These are phyloP conservation scores for Calliopsis andreniformis DNA, from an alignment of 1,140 invertebrate species.

Conservation along the genomic window DNA sequence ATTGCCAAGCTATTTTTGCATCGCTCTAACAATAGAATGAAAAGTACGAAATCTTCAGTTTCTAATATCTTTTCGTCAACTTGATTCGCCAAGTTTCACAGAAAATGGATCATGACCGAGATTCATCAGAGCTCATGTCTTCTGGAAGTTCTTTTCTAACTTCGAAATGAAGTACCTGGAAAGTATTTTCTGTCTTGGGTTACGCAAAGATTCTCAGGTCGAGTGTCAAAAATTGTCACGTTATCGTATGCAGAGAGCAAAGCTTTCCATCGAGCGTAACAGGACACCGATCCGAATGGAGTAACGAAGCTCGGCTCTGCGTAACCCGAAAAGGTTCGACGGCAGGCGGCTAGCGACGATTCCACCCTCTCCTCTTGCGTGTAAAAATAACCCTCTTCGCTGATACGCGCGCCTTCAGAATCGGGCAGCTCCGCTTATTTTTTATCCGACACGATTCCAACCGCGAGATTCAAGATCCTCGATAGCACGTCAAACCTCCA, in stretches of 20 bases:
- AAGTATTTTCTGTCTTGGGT: neutral
- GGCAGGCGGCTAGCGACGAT: slow-evolving; percentile 46
- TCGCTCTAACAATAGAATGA: too few relatives aligned
- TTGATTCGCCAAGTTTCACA: neutral
- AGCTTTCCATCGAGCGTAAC: slow-evolving; percentile 68
- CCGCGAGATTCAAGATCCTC: too few relatives aligned
- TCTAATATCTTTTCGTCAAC: neutral
- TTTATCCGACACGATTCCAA: slow-evolving; percentile 16
- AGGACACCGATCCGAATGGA: slow-evolving; percentile 69
- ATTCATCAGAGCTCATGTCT: too few relatives aligned
- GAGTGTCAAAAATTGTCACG: neutral
- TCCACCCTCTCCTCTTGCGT: slow-evolving; percentile 58
- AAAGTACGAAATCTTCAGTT: neutral
- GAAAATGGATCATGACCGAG: too few relatives aligned
- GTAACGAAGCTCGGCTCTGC: slow-evolving; percentile 63
- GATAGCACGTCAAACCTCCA: neutral
- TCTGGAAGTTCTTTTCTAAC: too few relatives aligned
- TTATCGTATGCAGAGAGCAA: neutral
- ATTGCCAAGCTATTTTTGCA: neutral
- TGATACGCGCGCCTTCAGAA: slow-evolving; percentile 60
- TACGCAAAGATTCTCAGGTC: neutral
- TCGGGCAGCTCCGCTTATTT: slow-evolving; percentile 34
- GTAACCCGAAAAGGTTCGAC: slow-evolving; percentile 79
- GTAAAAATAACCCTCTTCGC: slow-evolving; percentile 78
- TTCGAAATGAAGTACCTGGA: neutral